Base-by-base conservation (phyloP, 2,888 invertebrate genomes). In the Pimpla rufipes region DNA sequence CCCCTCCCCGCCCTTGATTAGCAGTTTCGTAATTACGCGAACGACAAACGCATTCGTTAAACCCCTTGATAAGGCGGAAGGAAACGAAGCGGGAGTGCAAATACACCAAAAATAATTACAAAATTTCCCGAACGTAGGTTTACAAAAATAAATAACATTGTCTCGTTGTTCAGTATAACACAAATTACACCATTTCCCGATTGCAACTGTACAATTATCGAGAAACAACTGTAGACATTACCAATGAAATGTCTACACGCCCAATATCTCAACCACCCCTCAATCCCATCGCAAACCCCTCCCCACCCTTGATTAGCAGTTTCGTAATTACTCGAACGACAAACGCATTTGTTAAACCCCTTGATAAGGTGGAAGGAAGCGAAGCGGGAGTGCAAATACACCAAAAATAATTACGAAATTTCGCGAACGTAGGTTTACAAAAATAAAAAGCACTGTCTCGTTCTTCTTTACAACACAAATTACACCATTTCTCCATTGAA, bases 41-140 rank as follows among this genome's bases (percentile, higher is more conserved):
- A 67, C 66, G 66, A 76, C 67, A 55, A 76, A 76, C 29, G 76
- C 55, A 76, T 76, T 67, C 76, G 66, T 76, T 76, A 66, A 55
- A 55, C 23, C 67, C 55, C 29, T 35, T 57, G 76, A 67, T 45
- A 50, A 55, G 66, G 7, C 13, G 5, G 73, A 37, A 13, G 16
- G 18, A 47, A 29, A 5, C 21, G 10, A 21, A 50, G 67, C 47
- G n/a, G 4, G 42, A 10, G 67, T 3, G 62, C n/a, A n/a, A 74
- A 74, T 62, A 62, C 35, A n/a, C n/a, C n/a, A n/a, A 10, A 45
- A 21, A 16, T 18, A 52, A 52, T 52, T 21, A 16, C 6, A n/a
- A 8, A 18, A 50, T 18, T 50, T 50, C 16, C 4, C 18, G n/a
- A 18, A 50, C 0, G n/a, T 18, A 0, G 2, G 45, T 45, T 45